Conservation (phyloP, 2,888 invertebrate species). For the Idaea straminata region DNA sequence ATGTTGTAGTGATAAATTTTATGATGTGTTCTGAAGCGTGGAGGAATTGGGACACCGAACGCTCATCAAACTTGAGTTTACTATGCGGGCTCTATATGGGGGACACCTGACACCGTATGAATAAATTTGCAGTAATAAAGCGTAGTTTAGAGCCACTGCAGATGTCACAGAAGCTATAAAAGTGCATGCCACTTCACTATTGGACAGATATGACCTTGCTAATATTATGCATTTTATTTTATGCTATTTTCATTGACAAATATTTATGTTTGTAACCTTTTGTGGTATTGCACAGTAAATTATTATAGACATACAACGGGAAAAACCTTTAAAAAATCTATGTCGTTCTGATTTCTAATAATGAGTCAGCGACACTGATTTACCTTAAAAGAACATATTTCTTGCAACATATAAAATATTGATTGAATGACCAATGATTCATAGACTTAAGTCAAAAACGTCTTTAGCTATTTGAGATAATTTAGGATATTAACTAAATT, state of each 20-base stretch:
- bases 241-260: conserved; percentile 1
- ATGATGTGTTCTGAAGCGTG: conserved; percentile 38
- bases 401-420: background rate
- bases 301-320: background rate
- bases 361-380: background rate
- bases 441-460: background rate
- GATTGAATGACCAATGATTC: conserved; percentile 9
- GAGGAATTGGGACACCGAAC: conserved; percentile 42
- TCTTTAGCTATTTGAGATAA: background rate
- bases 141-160: conserved; percentile 61
- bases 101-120: conserved; percentile 70
- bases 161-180: conserved; percentile 60
- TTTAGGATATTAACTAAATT: background rate
- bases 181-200: conserved; percentile 18
- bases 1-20: conserved; percentile 37
- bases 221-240: conserved; percentile 21
- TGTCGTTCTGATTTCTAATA: background rate
- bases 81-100: conserved; percentile 52
- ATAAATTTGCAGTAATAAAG: conserved; percentile 68
- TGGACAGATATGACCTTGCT: conserved; percentile 18
- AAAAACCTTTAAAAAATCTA: background rate
- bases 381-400: background rate
- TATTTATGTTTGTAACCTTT: background rate
- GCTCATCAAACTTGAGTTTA: conserved; percentile 43
- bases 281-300: background rate